Percentiles rank a stretch among this genome's conserved stretches.
These are phyloP conservation scores for Brachyrhaphis roseni DNA, from an alignment of 2,797 vertebrate genomes.

Conservation along the genomic window DNA sequence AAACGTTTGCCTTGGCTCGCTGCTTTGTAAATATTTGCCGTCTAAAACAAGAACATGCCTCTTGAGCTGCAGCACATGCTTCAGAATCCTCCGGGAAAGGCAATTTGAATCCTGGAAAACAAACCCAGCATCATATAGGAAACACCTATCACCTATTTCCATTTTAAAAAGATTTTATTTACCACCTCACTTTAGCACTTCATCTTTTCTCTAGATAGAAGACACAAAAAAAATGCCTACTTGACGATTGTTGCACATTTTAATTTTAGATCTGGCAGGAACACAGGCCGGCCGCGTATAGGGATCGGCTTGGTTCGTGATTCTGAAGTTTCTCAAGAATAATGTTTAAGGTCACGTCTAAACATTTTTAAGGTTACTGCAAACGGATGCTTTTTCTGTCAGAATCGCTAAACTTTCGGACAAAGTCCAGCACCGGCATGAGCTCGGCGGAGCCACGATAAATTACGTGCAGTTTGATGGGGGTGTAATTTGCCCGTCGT, in stretches of 20 bases:
- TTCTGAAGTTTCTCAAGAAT: constrained; percentile 48
- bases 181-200: constrained; percentile 43
- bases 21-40: constrained; percentile 79
- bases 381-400: constrained; percentile 64
- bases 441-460: constrained; percentile 46
- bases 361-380: constrained; percentile 57
- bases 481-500: constrained; percentile 63
- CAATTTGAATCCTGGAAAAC: constrained; percentile 41
- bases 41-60: constrained; percentile 78
- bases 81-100: constrained; percentile 63
- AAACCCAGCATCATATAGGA: constrained; percentile 19
- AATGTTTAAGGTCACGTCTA: constrained; percentile 56
- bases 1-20: constrained; percentile 76
- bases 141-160: constrained; percentile 27
- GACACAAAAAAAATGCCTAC: not conserved
- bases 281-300: not conserved
- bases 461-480: constrained; percentile 62
- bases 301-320: constrained; percentile 26
- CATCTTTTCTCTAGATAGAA: constrained; percentile 18
- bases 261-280: constrained; percentile 5
- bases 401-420: constrained; percentile 53
- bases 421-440: constrained; percentile 42
- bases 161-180: constrained; percentile 35
- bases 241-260: constrained; percentile 7
- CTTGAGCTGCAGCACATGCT: constrained; percentile 64